These are phyloP conservation scores for Spilogale gracilis DNA, from an alignment of 2,113 vertebrate species.

Conservation along the genomic window DNA sequence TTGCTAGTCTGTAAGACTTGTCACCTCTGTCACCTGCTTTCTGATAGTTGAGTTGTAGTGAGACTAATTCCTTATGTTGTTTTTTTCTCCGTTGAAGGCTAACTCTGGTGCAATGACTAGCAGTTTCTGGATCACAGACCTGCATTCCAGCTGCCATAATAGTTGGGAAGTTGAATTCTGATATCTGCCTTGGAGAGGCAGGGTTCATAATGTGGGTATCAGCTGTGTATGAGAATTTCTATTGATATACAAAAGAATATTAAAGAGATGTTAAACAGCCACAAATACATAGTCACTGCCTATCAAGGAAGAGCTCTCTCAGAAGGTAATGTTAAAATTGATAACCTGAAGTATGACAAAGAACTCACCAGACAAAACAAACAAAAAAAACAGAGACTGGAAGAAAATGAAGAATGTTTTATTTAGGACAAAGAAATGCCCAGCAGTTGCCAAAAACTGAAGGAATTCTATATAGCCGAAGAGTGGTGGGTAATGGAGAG, in stretches of 20 bases:
- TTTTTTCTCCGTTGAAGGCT: background rate
- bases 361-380: background rate
- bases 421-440: background rate
- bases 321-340: background rate
- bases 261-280: background rate
- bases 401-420: constrained; percentile 31
- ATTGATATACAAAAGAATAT: background rate
- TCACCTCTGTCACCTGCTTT: background rate
- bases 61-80: background rate
- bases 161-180: background rate
- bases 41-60: background rate
- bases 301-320: background rate
- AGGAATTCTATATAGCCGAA: background rate
- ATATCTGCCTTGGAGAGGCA: background rate
- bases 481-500: background rate
- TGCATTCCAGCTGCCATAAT: background rate
- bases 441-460: background rate
- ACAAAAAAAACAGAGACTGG: background rate
- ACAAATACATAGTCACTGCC: background rate
- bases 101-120: background rate
- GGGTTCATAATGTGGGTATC: background rate
- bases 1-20: background rate
- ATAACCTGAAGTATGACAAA: background rate
- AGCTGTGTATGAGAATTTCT: background rate
- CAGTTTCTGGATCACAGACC: background rate